Evolutionary conservation across 2,888 invertebrate species (phyloP), one percentile per base, ranked within the genome.

Genomic region (Aleiodes leptofemur): DNA sequence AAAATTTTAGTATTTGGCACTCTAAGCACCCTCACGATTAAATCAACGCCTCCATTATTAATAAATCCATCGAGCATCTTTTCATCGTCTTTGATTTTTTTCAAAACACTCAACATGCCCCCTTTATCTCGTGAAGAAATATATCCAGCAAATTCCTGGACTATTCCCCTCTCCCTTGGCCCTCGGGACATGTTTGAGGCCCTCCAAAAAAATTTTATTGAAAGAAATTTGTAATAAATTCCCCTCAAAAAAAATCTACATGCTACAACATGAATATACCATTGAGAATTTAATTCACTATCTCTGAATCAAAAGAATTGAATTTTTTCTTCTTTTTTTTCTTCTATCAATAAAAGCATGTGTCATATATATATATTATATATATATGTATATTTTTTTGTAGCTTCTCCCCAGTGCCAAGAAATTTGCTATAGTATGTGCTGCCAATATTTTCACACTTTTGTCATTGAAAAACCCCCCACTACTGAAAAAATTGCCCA

Each of bases 1-100:
- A 96, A 90, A 79, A 95, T 93, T 86, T 92, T 92, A 85, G 80
- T 57, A 64, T 86, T 86, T 66, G 83, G 82, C 77, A 79, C 85
- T 16, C 81, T 77, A 14, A 88, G 76, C 34, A 88, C 80, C 72
- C 85, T 82, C 9, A 87, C 82, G 34, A 89, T 81, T 38, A 86
- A 76, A 14, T 80, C 74, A 5, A 88, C 78, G 9, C 84, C 84
- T 38, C 83, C 83, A 76, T 83, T 81, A 71, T 83, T 83, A 43
- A 80, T 74, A 11, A 87, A 81, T 38, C 84, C 81, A 73, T 85
- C 85, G 34, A 83, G 82, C 48, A 82, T 85, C 76, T 84, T 86
- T 13, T 80, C 66, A 14, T 88, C 86, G 2, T 76, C 83, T 73
- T 87, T 88, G 7, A 88, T 75, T 4, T 77, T 80, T 13, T 76